Conservation (phyloP, 2,797 vertebrate genomes). For the Heterohyrax brucei region DNA sequence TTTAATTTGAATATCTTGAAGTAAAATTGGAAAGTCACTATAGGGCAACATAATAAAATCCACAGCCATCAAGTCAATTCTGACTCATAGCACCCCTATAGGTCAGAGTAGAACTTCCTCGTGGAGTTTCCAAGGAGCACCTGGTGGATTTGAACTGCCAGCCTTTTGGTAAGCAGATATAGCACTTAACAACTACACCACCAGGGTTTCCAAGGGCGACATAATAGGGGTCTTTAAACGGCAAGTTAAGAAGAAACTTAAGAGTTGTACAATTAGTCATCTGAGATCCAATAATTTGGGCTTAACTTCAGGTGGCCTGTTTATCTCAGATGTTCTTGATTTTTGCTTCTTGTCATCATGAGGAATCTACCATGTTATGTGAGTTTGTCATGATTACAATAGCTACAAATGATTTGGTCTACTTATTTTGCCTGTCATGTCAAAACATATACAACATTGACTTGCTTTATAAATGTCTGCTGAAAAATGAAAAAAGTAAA, state of each 20-base stretch:
- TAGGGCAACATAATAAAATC: not conserved
- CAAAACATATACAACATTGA: constrained; percentile 33
- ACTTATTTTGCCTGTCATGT: not conserved
- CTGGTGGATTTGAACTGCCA: too few species aligned
- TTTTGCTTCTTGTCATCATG: constrained; percentile 42
- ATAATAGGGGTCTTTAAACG: not conserved
- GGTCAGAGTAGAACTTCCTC: too few species aligned
- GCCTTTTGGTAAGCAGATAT: too few species aligned
- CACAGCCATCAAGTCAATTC: too few species aligned
- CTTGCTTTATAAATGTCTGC: constrained; percentile 62
- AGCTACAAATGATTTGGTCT: not conserved
- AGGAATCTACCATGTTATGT: constrained; percentile 34
- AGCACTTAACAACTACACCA: too few species aligned
- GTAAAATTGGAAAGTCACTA: constrained; percentile 4
- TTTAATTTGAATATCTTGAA: not conserved
- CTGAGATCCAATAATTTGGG: not conserved
- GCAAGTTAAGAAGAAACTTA: not conserved
- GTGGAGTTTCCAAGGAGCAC: too few species aligned
- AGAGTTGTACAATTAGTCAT: not conserved
- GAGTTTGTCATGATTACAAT: not conserved
- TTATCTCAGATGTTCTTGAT: not conserved
- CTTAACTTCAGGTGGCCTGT: not conserved
- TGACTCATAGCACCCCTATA: too few species aligned
- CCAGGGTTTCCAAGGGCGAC: not conserved
- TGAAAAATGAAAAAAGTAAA: constrained; percentile 12